Base-by-base conservation (phyloP, 2,888 invertebrate genomes). In the Zygaena filipendulae region DNA sequence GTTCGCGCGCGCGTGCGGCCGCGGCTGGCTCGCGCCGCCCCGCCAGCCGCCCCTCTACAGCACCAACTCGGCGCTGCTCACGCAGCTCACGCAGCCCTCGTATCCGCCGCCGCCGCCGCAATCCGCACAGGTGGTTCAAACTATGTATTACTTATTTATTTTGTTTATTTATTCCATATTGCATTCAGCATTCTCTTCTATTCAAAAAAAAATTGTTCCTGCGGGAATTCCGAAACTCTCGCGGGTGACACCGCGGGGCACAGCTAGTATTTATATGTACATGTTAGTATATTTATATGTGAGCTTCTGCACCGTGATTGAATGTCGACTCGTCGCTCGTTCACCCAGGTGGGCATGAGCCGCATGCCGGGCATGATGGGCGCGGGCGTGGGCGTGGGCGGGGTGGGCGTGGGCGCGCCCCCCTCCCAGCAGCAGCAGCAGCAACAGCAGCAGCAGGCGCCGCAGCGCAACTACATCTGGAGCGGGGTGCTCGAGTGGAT, bases 401-500 rank as follows among this genome's bases (percentile, higher is more conserved):
- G 27, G 7, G 5, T 7, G 16, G 4, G 5, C 4, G 16, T 4
- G 5, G 4, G 5, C 7, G 16, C 16, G 7, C 16, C 16, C 5
- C 16, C 16, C 16, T 6, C 16, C 16, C 5, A 4, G 4, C 5
- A 4, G 16, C n/a, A n/a, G n/a, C n/a, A n/a, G n/a, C n/a, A n/a
- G n/a, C n/a, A n/a, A n/a, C 5, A 4, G 4, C 5, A 4, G 16
- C 5, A 4, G 4, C 5, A 4, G 16, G 16, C 21, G n/a, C 10
- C 16, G 11, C 70, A 72, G 40, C 60, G 79, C 18, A 66, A 66
- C 13, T 77, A 68, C 53, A 84, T 85, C 39, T 92, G 92, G 92
- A 86, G 86, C 31, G 95, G 95, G 0, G 81, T 90, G 11, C 75
- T 97, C 18, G 96, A 97, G 67, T 96, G 95, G 94, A 90, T 92